Percentiles rank a stretch among this genome's conserved stretches.
phyloP scores from a whole-genome alignment of 1,140 invertebrate genomes.

The Oreohelix idahoensis region DNA sequence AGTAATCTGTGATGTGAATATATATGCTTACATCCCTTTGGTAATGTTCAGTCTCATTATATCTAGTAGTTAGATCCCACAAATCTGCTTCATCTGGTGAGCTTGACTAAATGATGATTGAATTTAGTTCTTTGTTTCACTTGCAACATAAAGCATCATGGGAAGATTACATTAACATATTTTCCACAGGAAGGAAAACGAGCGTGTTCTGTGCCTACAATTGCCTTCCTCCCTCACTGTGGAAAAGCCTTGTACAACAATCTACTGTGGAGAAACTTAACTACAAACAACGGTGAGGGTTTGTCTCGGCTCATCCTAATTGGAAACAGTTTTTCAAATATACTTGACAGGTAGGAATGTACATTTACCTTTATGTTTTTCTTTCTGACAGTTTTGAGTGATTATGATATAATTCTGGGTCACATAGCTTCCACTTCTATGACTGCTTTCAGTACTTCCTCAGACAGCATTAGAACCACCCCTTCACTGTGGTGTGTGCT shows the following conservation, averaged over 20 bases:
- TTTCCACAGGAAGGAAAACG: slow-evolving; percentile 79
- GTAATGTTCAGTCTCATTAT: not conserved
- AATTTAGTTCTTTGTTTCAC: not conserved
- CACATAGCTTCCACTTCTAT: no score
- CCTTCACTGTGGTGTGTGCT: no score
- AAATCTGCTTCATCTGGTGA: not conserved
- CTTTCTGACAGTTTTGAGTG: no score
- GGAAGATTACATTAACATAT: no score
- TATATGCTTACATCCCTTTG: no score
- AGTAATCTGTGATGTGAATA: no score
- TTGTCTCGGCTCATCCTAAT: slow-evolving; percentile 82
- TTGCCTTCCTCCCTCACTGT: slow-evolving; percentile 88
- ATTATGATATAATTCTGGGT: no score
- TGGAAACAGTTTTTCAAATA: slow-evolving; percentile 78
- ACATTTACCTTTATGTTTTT: no score
- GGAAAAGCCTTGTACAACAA: slow-evolving; percentile 87
- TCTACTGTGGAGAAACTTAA: slow-evolving; percentile 84
- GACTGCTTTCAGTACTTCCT: no score
- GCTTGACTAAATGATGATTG: not conserved
- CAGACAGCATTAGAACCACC: no score
- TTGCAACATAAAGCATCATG: not conserved
- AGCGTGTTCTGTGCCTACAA: slow-evolving; percentile 74
- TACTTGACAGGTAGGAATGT: slow-evolving; percentile 55
- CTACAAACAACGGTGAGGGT: slow-evolving; percentile 75
- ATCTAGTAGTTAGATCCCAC: not conserved